Base-by-base conservation (phyloP, 2,797 vertebrate genomes). In the Pantherophis alleghaniensis region DNA sequence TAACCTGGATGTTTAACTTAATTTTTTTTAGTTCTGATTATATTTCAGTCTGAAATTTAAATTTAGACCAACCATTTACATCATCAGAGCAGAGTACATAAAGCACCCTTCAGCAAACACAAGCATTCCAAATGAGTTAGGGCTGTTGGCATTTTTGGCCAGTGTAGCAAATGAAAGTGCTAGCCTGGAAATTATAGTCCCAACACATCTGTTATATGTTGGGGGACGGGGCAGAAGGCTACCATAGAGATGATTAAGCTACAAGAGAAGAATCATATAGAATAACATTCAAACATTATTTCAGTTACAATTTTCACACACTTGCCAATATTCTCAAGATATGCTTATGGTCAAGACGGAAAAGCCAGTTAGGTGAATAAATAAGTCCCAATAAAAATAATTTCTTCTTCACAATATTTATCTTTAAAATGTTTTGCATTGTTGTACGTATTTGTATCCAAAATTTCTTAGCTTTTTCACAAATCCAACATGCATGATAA, bases 21-120 rank as follows among this genome's bases (percentile, higher is more conserved):
- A 87, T 90, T 74, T 53, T 47, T 60, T 87, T 55, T 61, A 55
- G 7, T 51, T 91, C 5, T 26, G 18, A 86, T 28, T 26, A 2
- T 94, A 83, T 74, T 94, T 60, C 13, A 91, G 4, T n/a, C 93
- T 94, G 51, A 83, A 88, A 79, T 92, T 92, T 86, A 63, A 88
- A 42, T 91, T 95, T 42, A 93, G 87, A 63, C 4, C 69, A 22
- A 83, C 47, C 0, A 1, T 74, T 94, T 83, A 91, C 14, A 61
- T 93, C 59, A 5, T 90, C n/a, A 92, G 1, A 93, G 59, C 22
- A 91, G 88, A 86, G 14, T 57, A 90, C 42, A 92, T 53, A 90
- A 4, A 59, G 53, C 37, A 79, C 7, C 74, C 37, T 79, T 22
- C 18, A 79, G 37, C 74, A 83, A 42, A 20, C 74, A 83, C 20